A percentile compares a stretch with the other conserved stretches of the same genome.
These are phyloP conservation scores for Phrynocephalus guinanensis DNA, from an alignment of 2,797 vertebrate genomes.

Conservation along the genomic window DNA sequence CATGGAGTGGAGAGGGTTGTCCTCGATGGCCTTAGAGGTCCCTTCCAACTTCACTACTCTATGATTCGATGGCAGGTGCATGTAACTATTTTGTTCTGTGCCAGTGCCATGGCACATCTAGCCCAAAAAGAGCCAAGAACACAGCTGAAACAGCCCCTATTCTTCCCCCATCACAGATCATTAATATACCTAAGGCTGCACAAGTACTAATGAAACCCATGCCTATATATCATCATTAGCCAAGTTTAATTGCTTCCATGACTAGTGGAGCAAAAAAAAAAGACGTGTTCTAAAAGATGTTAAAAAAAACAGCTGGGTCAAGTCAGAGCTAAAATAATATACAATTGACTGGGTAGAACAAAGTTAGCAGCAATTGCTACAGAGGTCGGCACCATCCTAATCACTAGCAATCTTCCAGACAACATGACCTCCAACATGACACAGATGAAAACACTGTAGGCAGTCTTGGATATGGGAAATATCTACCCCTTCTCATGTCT, in stretches of 20 bases:
- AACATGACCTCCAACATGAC: not conserved
- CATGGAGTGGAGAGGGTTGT: no score
- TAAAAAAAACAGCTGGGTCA: slow-evolving; percentile 13
- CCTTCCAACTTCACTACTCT: no score
- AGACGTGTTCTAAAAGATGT: not conserved
- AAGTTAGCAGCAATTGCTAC: not conserved
- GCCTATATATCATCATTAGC: slow-evolving; percentile 36
- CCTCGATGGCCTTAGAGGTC: no score
- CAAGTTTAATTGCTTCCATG: not conserved
- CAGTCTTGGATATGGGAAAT: not conserved
- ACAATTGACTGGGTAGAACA: slow-evolving; percentile 4
- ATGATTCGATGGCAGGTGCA: not conserved
- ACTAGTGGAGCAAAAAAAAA: not conserved
- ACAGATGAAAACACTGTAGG: not conserved
- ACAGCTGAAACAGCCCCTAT: slow-evolving; percentile 2
- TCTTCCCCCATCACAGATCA: slow-evolving; percentile 18
- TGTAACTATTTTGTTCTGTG: not conserved
- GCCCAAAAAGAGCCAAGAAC: not conserved
- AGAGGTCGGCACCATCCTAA: not conserved
- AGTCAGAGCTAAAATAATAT: not conserved
- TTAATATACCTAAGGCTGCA: slow-evolving; percentile 28
- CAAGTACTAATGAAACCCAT: not conserved
- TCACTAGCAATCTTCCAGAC: not conserved
- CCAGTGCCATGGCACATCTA: slow-evolving; percentile 15
- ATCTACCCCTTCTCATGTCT: not conserved